Percentiles rank a stretch among this genome's conserved stretches.
These are phyloP conservation scores for Pseudocheirus occidentalis DNA, from an alignment of 2,797 vertebrate genomes.

Conservation along the genomic window DNA sequence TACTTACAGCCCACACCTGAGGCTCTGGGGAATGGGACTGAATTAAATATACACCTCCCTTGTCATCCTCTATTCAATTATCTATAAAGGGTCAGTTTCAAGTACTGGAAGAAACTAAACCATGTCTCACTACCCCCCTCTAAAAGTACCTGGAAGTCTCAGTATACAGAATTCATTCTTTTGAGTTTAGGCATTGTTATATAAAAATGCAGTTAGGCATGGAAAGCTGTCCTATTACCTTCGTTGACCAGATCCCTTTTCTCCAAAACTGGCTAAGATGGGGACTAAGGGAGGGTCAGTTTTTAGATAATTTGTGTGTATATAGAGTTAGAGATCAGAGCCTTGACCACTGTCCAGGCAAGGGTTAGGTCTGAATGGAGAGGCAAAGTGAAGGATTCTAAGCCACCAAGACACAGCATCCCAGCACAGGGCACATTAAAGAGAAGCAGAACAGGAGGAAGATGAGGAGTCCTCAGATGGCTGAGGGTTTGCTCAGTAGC, in stretches of 20 bases:
- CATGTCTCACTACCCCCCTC: neutral
- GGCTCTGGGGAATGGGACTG: neutral
- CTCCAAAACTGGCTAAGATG: conserved; percentile 30
- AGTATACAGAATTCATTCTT: neutral
- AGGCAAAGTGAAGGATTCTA: neutral
- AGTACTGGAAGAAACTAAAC: conserved; percentile 21
- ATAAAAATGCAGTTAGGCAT: conserved; percentile 33
- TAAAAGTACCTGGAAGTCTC: neutral
- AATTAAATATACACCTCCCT: neutral
- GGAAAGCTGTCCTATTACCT: neutral
- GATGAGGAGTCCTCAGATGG: neutral
- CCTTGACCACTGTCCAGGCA: neutral
- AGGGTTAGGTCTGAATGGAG: neutral
- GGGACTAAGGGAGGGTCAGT: neutral
- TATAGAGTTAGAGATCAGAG: neutral
- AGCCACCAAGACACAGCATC: neutral
- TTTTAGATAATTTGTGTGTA: neutral
- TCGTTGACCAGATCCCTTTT: conserved; percentile 26
- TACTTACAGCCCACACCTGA: neutral
- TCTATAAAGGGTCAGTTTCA: conserved; percentile 5
- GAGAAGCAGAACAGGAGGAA: neutral
- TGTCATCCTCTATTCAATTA: neutral
- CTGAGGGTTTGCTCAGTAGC: neutral
- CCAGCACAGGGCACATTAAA: neutral
- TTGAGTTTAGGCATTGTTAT: neutral